phyloP scores from a whole-genome alignment of 2,797 vertebrate species.

The Amazona ochrocephala region DNA sequence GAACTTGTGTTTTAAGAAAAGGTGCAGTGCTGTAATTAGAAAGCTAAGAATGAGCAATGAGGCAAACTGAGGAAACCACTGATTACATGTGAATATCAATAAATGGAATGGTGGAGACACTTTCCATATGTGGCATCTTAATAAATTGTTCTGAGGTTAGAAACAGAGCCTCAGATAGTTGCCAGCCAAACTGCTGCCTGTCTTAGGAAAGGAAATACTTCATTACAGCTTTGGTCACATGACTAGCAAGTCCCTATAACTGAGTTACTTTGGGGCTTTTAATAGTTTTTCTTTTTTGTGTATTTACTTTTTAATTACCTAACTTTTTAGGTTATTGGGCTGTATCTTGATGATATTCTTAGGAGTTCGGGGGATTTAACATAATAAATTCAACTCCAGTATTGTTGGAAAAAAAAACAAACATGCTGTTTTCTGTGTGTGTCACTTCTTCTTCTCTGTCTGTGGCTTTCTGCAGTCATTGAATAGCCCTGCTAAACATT shows the following conservation, averaged over 20 bases:
- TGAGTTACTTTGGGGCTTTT: neutral
- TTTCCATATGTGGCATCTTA: neutral
- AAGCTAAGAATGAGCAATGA: slow-evolving; percentile 20
- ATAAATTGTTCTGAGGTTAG: neutral
- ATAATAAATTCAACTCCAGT: neutral
- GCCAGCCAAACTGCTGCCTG: neutral
- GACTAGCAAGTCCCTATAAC: neutral
- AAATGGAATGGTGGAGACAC: neutral
- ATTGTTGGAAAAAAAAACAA: neutral
- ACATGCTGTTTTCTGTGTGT: neutral
- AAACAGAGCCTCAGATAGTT: neutral
- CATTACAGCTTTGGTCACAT: neutral
- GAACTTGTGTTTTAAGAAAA: slow-evolving; percentile 30
- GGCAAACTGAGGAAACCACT: neutral
- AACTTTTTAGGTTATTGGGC: neutral
- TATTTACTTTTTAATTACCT: neutral
- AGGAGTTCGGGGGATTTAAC: neutral
- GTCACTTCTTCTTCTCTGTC: neutral
- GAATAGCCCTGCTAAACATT: neutral
- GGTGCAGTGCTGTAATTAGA: slow-evolving; percentile 31
- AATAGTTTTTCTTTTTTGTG: neutral
- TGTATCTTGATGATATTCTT: neutral
- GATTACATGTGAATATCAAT: neutral
- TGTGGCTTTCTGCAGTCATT: neutral
- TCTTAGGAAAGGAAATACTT: neutral